phyloP scores from a whole-genome alignment of 2,797 vertebrate species.

The Enoplosus armatus region DNA sequence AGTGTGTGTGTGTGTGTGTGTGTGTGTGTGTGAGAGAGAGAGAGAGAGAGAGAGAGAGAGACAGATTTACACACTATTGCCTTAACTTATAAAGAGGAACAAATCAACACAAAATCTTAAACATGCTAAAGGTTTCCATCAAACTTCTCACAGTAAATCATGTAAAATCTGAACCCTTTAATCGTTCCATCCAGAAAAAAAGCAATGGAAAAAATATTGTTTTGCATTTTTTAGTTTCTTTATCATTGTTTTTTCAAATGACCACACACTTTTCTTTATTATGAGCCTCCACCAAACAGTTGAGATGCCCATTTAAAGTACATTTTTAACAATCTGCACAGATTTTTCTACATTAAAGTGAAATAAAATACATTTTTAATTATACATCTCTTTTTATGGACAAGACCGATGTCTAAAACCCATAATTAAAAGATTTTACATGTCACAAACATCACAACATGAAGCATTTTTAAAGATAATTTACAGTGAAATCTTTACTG shows the following conservation, averaged over 20 bases:
- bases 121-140: not conserved
- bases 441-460: not conserved
- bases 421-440: not conserved
- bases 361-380: not conserved
- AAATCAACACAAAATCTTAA: constrained; percentile 1
- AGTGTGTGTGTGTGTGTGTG: constrained; percentile 5
- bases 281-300: not conserved
- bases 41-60: too few species aligned
- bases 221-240: not conserved
- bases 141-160: not conserved
- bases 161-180: not conserved
- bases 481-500: not conserved
- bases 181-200: not conserved
- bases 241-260: not conserved
- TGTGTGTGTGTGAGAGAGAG: too few species aligned
- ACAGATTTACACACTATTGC: not conserved
- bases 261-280: not conserved
- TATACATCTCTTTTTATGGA: not conserved
- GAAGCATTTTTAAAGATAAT: not conserved
- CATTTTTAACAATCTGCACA: not conserved
- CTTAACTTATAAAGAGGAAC: not conserved
- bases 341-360: not conserved
- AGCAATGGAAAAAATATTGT: too few species aligned
- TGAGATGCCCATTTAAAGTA: not conserved
- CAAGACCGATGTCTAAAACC: not conserved